Percentiles rank a stretch among this genome's conserved stretches.
phyloP scores from a whole-genome alignment of 2,113 vertebrate genomes.

The Butorides virescens region DNA sequence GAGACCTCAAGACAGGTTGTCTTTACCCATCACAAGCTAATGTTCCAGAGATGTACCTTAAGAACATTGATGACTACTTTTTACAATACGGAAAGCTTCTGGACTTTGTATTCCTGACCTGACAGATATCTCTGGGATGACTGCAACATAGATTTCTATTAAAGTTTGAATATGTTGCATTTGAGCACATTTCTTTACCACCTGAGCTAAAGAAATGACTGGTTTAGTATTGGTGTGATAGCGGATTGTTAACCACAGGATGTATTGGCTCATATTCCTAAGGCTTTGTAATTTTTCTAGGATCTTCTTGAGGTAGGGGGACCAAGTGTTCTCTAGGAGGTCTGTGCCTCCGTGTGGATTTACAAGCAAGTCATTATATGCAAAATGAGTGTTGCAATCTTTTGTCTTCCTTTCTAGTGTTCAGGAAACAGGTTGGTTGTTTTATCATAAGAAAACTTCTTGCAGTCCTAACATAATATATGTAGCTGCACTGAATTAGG shows the following conservation, averaged over 20 bases:
- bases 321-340: not conserved
- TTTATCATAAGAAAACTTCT: not conserved
- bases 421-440: not conserved
- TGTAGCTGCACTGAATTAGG: not conserved
- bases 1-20: not conserved
- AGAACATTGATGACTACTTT: not conserved
- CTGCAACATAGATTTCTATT: not conserved
- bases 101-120: not conserved
- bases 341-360: not conserved
- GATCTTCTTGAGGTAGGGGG: not conserved
- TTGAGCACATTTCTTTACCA: not conserved
- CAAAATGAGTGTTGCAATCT: not conserved
- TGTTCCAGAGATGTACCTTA: not conserved
- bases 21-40: not conserved
- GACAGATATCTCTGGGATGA: not conserved
- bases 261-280: not conserved
- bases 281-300: not conserved
- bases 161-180: not conserved
- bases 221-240: not conserved
- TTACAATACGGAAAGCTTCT: not conserved
- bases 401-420: not conserved
- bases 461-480: not conserved
- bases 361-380: not conserved
- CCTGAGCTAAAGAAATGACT: not conserved
- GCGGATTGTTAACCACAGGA: not conserved